These are phyloP conservation scores for Xylota sylvarum DNA, from an alignment of 2,888 invertebrate genomes.

Conservation along the genomic window DNA sequence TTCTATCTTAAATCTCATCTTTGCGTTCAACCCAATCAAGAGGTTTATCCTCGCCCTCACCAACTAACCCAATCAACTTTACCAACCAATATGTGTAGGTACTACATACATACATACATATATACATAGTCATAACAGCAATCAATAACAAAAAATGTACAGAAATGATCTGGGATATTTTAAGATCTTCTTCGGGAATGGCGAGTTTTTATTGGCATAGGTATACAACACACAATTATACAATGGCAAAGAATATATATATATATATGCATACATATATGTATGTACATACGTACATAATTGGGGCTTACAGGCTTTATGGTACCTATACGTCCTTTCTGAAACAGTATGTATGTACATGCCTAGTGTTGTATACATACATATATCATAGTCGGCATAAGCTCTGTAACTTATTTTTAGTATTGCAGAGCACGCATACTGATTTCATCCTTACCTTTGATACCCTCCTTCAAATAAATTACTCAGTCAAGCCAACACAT, in stretches of 20 bases:
- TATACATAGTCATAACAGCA: conserved; percentile 44
- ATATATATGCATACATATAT: too few relatives aligned
- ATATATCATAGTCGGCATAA: conserved; percentile 12
- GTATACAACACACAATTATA: conserved; percentile 10
- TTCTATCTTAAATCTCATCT: conserved; percentile 49
- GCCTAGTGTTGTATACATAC: neutral
- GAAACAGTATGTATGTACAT: neutral
- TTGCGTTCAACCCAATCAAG: conserved; percentile 34
- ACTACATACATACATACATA: neutral
- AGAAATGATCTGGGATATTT: conserved; percentile 60
- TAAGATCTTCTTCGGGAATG: conserved; percentile 42
- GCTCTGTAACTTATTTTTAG: conserved; percentile 51
- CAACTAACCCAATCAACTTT: conserved; percentile 42
- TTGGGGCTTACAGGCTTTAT: conserved; percentile 34
- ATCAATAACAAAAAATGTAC: conserved; percentile 62
- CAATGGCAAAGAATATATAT: neutral
- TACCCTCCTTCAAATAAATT: conserved; percentile 2
- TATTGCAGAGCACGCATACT: conserved; percentile 34
- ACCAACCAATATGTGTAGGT: neutral
- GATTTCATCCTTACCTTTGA: conserved; percentile 29
- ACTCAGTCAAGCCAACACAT: neutral
- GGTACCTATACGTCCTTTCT: neutral
- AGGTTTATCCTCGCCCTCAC: conserved; percentile 46
- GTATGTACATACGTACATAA: conserved; percentile 15
- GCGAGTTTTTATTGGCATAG: conserved; percentile 31